Percentiles rank a stretch among this genome's conserved stretches.
Conservation (phyloP, 2,113 vertebrate genomes). For the Rhinogobius similis region DNA sequence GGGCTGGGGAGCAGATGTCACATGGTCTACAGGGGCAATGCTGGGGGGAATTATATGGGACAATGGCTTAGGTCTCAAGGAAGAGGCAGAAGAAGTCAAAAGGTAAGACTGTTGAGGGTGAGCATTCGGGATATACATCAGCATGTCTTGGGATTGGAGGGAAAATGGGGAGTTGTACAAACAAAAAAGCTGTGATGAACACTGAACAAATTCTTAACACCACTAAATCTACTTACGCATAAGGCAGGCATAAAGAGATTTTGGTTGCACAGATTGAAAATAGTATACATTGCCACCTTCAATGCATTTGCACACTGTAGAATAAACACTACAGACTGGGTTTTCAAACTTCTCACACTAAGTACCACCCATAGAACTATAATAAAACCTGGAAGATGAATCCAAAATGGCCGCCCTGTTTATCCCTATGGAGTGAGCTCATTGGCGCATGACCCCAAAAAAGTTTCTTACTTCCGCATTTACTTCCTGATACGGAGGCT, state of each 20-base stretch:
- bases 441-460: too few species aligned
- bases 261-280: slow-evolving; percentile 2
- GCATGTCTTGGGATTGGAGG: slow-evolving; percentile 7
- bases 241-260: slow-evolving; percentile 5
- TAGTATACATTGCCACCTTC: not conserved
- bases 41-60: slow-evolving; percentile 74
- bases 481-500: too few species aligned
- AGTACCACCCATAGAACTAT: too few species aligned
- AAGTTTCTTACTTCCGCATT: too few species aligned
- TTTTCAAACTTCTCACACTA: too few species aligned
- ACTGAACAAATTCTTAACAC: slow-evolving; percentile 23
- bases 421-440: too few species aligned
- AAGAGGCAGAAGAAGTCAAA: slow-evolving; percentile 24
- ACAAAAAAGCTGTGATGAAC: slow-evolving; percentile 20
- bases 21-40: slow-evolving; percentile 72
- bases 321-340: too few species aligned
- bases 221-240: slow-evolving; percentile 34
- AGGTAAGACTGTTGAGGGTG: slow-evolving; percentile 4
- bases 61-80: slow-evolving; percentile 56
- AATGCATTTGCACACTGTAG: too few species aligned
- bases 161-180: too few species aligned
- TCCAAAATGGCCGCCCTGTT: too few species aligned
- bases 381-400: too few species aligned
- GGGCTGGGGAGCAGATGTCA: slow-evolving; percentile 77
- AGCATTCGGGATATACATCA: slow-evolving; percentile 16